Evolutionary conservation across 2,888 invertebrate genomes (phyloP).

Genomic region (Coelinius sp.): DNA sequence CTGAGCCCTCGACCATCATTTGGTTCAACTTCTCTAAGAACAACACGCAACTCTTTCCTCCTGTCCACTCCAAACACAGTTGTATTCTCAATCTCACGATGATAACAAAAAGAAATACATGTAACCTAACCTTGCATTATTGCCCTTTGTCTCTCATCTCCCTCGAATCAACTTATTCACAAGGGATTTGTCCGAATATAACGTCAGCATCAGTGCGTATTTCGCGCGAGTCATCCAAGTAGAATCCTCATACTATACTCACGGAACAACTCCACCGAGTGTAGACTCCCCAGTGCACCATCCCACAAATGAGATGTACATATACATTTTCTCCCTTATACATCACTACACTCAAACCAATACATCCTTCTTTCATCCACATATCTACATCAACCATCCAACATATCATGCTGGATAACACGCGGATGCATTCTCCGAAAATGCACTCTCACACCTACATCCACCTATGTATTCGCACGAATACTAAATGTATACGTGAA

Average conservation of each 20-base stretch:
- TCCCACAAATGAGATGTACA: conserved; percentile 24
- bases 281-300: conserved; percentile 28
- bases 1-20: no score
- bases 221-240: conserved; percentile 24
- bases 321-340: conserved; percentile 17
- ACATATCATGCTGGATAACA: conserved; percentile 4
- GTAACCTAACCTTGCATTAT: neutral
- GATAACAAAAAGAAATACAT: neutral
- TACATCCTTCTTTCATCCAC: neutral
- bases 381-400: neutral
- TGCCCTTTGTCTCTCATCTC: conserved; percentile 7
- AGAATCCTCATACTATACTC: conserved; percentile 15
- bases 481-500: neutral
- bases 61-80: neutral
- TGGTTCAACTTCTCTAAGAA: neutral
- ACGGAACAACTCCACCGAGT: neutral
- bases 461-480: neutral
- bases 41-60: no score
- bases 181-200: conserved; percentile 35
- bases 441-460: neutral
- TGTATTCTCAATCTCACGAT: neutral
- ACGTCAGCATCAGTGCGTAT: conserved; percentile 34
- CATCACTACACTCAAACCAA: neutral
- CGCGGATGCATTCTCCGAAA: conserved; percentile 4
- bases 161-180: neutral